Evolutionary conservation across 2,113 vertebrate genomes (phyloP).

Genomic region (Fregetta grallaria): DNA sequence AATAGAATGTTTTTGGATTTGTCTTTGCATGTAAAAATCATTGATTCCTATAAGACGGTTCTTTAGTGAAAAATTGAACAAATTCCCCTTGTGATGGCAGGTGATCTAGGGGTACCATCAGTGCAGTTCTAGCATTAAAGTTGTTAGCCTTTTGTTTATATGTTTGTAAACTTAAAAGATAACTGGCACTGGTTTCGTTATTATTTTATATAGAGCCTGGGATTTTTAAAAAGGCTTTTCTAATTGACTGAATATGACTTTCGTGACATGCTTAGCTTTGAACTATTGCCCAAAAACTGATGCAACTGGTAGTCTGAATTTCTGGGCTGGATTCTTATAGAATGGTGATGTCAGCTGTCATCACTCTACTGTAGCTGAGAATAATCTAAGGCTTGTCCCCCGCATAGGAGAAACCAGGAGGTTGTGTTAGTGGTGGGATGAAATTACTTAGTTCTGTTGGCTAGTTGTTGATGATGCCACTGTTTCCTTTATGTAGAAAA

Average conservation of each 20-base stretch:
- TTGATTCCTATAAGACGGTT: not conserved
- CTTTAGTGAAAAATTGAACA: not conserved
- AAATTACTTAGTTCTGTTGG: not conserved
- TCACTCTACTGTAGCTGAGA: slow-evolving; percentile 19
- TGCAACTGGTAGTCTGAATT: slow-evolving; percentile 54
- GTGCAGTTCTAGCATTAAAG: not conserved
- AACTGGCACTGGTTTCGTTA: not conserved
- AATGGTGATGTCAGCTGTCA: slow-evolving; percentile 60
- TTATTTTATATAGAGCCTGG: not conserved
- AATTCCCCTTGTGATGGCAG: not conserved
- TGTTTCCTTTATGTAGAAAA: slow-evolving; percentile 1
- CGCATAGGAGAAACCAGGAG: not conserved
- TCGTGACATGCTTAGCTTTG: slow-evolving; percentile 34
- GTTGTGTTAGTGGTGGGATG: not conserved
- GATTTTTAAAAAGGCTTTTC: not conserved
- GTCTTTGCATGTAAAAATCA: not conserved
- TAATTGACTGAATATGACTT: slow-evolving; percentile 18
- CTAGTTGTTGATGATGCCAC: not conserved
- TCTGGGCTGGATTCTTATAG: slow-evolving; percentile 26
- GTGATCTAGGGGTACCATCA: not conserved
- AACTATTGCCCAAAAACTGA: slow-evolving; percentile 52
- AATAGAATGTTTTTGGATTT: not conserved
- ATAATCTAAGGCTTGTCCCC: slow-evolving; percentile 28
- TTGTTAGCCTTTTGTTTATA: not conserved
- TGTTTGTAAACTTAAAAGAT: not conserved